These are phyloP conservation scores for Helicoverpa assulta DNA, from an alignment of 2,888 invertebrate species.

Conservation along the genomic window DNA sequence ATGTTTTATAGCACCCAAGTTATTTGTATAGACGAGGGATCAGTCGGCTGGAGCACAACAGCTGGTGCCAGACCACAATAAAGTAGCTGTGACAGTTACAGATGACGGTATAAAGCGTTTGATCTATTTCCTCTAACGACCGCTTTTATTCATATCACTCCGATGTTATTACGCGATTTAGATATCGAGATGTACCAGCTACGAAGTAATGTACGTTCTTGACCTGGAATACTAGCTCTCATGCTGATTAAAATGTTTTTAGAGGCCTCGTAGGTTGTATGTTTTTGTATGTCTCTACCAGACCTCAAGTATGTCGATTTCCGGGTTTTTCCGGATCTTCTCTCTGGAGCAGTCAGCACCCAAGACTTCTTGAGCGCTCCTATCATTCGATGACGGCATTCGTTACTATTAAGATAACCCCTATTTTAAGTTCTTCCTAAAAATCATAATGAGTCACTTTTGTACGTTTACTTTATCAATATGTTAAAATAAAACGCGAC, in stretches of 20 bases:
- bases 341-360: too few species aligned
- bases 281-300: too few species aligned
- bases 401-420: too few species aligned
- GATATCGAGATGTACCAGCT: constrained; percentile 53
- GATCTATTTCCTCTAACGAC: constrained; percentile 80
- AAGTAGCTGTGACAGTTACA: constrained; percentile 79
- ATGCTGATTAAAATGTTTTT: constrained; percentile 13
- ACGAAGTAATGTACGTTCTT: constrained; percentile 41
- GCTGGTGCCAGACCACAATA: constrained; percentile 80
- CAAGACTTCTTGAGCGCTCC: too few species aligned
- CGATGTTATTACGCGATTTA: constrained; percentile 52
- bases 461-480: too few species aligned
- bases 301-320: too few species aligned
- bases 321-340: too few species aligned
- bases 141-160: constrained; percentile 67
- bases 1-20: constrained; percentile 62
- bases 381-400: too few species aligned
- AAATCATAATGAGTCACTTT: too few species aligned
- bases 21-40: constrained; percentile 65
- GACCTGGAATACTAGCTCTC: constrained; percentile 40
- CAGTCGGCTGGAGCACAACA: constrained; percentile 66
- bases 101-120: constrained; percentile 80
- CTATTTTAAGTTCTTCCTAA: too few species aligned
- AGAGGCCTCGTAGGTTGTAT: too few species aligned
- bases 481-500: background rate